phyloP scores from a whole-genome alignment of 2,797 vertebrate genomes.

The Acanthiza pusilla region DNA sequence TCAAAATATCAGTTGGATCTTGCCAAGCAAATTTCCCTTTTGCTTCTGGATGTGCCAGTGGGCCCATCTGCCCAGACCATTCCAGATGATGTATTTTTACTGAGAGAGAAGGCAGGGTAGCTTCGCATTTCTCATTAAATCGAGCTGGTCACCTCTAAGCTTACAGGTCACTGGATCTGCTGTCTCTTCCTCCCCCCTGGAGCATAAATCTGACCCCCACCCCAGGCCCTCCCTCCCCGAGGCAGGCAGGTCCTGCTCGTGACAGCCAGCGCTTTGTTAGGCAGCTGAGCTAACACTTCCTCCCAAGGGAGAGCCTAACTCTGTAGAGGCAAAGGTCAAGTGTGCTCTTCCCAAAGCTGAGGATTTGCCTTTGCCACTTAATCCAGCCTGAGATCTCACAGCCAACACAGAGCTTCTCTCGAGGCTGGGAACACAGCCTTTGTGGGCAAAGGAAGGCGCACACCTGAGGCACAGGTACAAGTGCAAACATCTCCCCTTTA shows the following conservation, averaged over 20 bases:
- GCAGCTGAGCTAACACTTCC: constrained; percentile 45
- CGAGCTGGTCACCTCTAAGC: not conserved
- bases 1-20: not conserved
- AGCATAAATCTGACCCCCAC: not conserved
- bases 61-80: not conserved
- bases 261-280: constrained; percentile 1
- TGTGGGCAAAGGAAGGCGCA: not conserved
- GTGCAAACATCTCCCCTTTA: not conserved
- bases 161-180: not conserved
- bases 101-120: rapidly evolving
- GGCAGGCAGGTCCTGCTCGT: not conserved
- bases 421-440: not conserved
- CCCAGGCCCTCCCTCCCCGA: not conserved
- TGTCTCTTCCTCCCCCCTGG: not conserved
- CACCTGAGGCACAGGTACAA: not conserved
- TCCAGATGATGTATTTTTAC: not conserved
- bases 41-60: not conserved
- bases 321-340: constrained; percentile 52
- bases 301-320: not conserved
- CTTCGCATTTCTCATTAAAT: constrained; percentile 3
- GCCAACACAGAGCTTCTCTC: not conserved
- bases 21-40: not conserved
- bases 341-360: constrained; percentile 58
- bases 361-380: constrained; percentile 40
- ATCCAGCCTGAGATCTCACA: not conserved